Base-by-base conservation (phyloP, 2,113 vertebrate genomes). In the Laticauda laticaudata region DNA sequence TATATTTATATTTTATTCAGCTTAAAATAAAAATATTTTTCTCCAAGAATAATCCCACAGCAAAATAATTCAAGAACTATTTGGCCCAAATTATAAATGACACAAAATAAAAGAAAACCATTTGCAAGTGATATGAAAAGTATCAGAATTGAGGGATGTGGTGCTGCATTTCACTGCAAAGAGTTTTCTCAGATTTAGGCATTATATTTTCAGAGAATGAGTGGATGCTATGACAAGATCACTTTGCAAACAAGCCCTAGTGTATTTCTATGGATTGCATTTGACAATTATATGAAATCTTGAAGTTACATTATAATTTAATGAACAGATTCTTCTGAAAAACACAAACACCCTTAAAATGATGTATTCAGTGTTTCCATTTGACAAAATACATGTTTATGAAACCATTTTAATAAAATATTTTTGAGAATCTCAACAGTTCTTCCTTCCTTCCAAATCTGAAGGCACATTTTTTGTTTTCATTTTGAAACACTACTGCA, bases 401-500 rank as follows among this genome's bases (percentile, higher is more conserved):
- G 53, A 81, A 87, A 51, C 1, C 21, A 86, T n/a, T 86, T 59
- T 7, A 90, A 93, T 34, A 43, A 59, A 93, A 87, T n/a, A 29
- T 86, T 86, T 90, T 86, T 3, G 56, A 89, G 64, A 93, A 87
- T 87, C 34, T 69, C 26, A 56, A 57, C 14, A 12, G 56, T 24
- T 8, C 29, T 86, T 20, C 26, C 48, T 64, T 43, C n/a, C 55
- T 86, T n/a, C 92, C 87, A 93, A 85, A 95, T 55, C 88, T 87
- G 45, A 21, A 29, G 20, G 69, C 24, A 87, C 4, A 14, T 93
- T 90, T 90, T 56, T 87, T 87, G 56, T 56, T 86, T 94, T 94
- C 94, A 87, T 86, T 93, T 55, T 90, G 39, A 89, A 93, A 95
- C 89, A 91, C 45, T 90, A 21, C 87, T 87, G 94, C 64, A 94